Percentiles rank a stretch among this genome's conserved stretches.
Conservation (phyloP, 2,113 vertebrate genomes). For the Prinia subflava region DNA sequence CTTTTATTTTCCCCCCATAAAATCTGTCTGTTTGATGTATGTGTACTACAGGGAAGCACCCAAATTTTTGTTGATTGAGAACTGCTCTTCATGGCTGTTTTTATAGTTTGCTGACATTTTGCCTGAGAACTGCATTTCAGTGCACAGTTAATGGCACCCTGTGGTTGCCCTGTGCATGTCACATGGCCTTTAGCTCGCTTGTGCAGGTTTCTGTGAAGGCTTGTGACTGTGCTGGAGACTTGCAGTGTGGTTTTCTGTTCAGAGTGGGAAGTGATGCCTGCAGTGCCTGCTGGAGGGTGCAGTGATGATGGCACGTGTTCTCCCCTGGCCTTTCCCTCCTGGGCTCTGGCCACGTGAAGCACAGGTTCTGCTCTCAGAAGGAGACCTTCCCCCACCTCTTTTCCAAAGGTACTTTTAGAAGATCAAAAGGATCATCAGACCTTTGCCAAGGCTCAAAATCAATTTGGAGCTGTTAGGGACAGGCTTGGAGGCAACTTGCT, state of each 20-base stretch:
- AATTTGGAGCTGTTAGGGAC: not conserved
- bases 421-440: not conserved
- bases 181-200: fast-evolving
- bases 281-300: not conserved
- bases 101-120: not conserved
- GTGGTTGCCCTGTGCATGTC: not conserved
- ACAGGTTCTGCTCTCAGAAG: not conserved
- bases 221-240: not conserved
- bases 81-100: not conserved
- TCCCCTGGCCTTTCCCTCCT: not conserved
- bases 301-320: fast-evolving
- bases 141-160: not conserved
- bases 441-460: not conserved
- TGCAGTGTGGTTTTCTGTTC: not conserved
- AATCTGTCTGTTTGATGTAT: not conserved
- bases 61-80: not conserved
- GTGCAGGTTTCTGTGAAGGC: not conserved
- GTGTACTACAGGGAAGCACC: not conserved
- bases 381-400: not conserved
- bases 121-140: not conserved
- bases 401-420: not conserved
- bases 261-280: fast-evolving
- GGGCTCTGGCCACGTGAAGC: not conserved
- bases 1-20: fast-evolving
- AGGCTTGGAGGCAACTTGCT: not conserved